A percentile compares a stretch with the other conserved stretches of the same genome.
phyloP scores from a whole-genome alignment of 2,888 invertebrate species.

The Iselma pallidipennis region DNA sequence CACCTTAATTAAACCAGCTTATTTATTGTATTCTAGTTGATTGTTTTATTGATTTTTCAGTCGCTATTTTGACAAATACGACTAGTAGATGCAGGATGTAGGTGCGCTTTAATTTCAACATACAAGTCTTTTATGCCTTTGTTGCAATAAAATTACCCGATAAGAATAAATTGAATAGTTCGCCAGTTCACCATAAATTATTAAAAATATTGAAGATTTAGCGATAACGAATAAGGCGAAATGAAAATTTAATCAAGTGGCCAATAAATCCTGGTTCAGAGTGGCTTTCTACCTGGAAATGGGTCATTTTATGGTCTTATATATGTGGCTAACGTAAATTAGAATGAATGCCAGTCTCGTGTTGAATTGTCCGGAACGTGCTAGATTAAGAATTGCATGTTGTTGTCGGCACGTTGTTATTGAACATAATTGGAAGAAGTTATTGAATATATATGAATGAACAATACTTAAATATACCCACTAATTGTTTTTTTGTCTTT shows the following conservation, averaged over 20 bases:
- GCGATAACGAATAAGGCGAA: not conserved
- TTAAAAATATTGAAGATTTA: not conserved
- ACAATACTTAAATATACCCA: not conserved
- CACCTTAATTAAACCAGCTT: not conserved
- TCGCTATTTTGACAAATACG: no score
- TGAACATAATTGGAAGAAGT: not conserved
- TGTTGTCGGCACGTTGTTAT: not conserved
- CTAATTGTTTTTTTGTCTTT: not conserved
- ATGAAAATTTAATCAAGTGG: not conserved
- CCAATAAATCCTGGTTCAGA: not conserved
- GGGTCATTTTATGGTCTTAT: not conserved
- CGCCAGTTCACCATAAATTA: not conserved
- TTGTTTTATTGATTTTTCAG: not conserved
- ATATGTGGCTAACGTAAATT: conserved; percentile 2
- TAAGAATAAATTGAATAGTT: not conserved
- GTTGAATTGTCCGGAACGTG: not conserved
- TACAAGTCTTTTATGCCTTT: no score
- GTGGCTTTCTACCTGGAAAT: not conserved
- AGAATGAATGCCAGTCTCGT: conserved; percentile 2
- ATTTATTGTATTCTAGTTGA: not conserved
- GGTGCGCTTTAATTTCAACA: no score
- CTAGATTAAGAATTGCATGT: not conserved
- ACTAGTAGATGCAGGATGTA: no score
- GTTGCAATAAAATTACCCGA: not conserved
- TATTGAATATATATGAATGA: not conserved